phyloP scores from a whole-genome alignment of 2,797 vertebrate species.

The Remorina albescens region DNA sequence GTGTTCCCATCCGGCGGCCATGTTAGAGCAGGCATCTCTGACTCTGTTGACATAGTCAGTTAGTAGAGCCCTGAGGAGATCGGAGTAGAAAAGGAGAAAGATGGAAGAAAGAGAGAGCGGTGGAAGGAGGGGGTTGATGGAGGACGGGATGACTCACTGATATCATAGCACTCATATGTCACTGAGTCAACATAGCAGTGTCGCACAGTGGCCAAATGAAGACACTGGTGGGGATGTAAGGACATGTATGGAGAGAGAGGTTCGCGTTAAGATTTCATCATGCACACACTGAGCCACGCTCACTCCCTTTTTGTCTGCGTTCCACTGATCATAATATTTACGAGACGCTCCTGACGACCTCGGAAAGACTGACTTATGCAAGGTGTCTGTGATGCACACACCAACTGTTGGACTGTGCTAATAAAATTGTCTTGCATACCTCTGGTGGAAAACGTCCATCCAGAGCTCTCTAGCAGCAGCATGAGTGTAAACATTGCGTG shows the following conservation, averaged over 20 bases:
- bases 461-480: constrained; percentile 8
- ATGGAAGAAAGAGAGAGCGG: constrained; percentile 7
- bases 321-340: constrained; percentile 58
- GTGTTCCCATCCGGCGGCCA: constrained; percentile 51
- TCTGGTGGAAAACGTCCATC: constrained; percentile 41
- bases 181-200: constrained; percentile 62
- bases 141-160: constrained; percentile 66
- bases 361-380: constrained; percentile 15
- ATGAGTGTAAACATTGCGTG: constrained; percentile 42
- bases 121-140: constrained; percentile 4
- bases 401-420: constrained; percentile 24
- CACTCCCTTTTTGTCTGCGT: neutral
- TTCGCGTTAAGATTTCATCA: neutral
- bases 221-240: constrained; percentile 26
- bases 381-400: neutral
- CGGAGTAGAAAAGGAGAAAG: constrained; percentile 33
- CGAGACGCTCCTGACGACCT: constrained; percentile 10
- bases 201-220: constrained; percentile 32
- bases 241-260: constrained; percentile 39
- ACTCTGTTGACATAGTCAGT: constrained; percentile 57
- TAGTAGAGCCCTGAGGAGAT: constrained; percentile 47
- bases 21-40: constrained; percentile 58
- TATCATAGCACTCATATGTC: constrained; percentile 69
- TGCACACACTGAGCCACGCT: neutral
- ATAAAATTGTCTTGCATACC: constrained; percentile 12